These are phyloP conservation scores for Harpagoxenus sublaevis DNA, from an alignment of 2,888 invertebrate genomes.

Conservation along the genomic window DNA sequence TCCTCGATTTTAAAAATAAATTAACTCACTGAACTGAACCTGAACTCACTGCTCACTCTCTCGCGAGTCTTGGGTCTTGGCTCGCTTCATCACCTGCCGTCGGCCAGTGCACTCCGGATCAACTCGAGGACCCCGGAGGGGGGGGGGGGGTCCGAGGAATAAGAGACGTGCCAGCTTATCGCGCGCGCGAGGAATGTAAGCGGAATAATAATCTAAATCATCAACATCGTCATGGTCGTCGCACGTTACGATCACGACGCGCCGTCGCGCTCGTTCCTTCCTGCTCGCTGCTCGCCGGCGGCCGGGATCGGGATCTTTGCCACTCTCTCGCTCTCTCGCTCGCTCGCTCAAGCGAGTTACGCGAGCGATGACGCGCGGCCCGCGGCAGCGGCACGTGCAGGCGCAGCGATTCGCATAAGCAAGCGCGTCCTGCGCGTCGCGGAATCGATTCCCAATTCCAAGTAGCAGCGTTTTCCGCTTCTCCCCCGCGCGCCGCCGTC, in stretches of 20 bases:
- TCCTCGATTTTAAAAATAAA: slow-evolving; percentile 80
- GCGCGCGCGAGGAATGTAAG: neutral
- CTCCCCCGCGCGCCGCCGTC: neutral
- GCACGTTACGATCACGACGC: neutral
- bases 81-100: too few relatives aligned
- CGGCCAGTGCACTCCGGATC: slow-evolving; percentile 78
- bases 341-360: neutral
- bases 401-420: slow-evolving; percentile 33
- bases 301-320: neutral
- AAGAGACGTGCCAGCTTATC: neutral
- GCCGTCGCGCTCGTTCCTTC: neutral
- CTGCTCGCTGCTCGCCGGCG: neutral
- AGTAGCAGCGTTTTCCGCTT: neutral
- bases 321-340: neutral
- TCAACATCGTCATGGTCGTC: neutral
- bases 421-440: slow-evolving; percentile 5
- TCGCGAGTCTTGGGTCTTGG: too few relatives aligned
- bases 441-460: slow-evolving; percentile 31
- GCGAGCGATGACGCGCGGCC: slow-evolving; percentile 54
- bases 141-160: neutral
- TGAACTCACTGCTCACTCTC: too few relatives aligned
- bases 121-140: neutral
- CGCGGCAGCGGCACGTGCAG: slow-evolving; percentile 15
- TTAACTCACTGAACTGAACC: slow-evolving; percentile 49
- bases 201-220: neutral